Evolutionary conservation across 2,113 vertebrate species (phyloP).

Genomic region (Nesogale talazaci): DNA sequence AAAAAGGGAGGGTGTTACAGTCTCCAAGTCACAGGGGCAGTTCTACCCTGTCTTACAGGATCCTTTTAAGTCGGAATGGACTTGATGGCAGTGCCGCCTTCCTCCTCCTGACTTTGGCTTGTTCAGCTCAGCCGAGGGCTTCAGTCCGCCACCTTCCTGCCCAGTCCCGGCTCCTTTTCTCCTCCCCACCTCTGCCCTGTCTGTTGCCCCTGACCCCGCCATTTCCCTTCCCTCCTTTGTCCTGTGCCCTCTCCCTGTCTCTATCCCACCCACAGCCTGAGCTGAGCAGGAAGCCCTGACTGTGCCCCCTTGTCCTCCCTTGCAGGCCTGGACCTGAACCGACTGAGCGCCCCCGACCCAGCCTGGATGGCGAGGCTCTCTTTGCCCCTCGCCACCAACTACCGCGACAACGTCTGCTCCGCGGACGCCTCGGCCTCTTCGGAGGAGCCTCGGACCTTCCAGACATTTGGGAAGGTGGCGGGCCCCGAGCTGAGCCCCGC

Average conservation of each 20-base stretch:
- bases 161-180: slow-evolving; percentile 70
- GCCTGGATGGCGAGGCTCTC: slow-evolving; percentile 94
- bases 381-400: slow-evolving; percentile 89
- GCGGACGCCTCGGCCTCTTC: slow-evolving; percentile 82
- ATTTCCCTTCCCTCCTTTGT: slow-evolving; percentile 27
- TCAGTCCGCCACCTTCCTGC: slow-evolving; percentile 57
- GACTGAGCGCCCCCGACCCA: slow-evolving; percentile 88
- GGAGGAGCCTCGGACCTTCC: slow-evolving; percentile 89
- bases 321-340: slow-evolving; percentile 86
- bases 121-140: background rate
- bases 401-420: slow-evolving; percentile 95
- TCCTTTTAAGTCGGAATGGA: too few relatives aligned
- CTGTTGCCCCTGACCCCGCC: background rate
- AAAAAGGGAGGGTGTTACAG: too few relatives aligned
- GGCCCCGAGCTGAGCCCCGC: background rate
- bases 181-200: background rate
- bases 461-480: slow-evolving; percentile 93
- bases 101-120: background rate
- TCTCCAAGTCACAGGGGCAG: too few relatives aligned
- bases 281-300: background rate
- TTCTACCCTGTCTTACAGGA: too few relatives aligned
- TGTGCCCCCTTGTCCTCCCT: background rate
- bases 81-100: background rate
- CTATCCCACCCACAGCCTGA: background rate
- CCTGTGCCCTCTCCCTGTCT: background rate